These are phyloP conservation scores for Dasyurus viverrinus DNA, from an alignment of 2,113 vertebrate species.

Conservation along the genomic window DNA sequence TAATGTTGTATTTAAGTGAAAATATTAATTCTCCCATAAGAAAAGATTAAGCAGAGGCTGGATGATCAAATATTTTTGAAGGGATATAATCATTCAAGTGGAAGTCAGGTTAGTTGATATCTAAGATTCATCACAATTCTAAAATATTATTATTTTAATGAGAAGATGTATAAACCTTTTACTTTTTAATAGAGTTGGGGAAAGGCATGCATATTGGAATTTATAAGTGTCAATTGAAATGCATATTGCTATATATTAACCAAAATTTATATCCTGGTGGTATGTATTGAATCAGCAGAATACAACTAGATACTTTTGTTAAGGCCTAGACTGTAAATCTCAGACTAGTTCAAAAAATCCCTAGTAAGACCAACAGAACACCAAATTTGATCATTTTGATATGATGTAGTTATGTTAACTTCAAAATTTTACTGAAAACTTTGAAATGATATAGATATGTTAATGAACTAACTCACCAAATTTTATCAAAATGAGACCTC, in stretches of 20 bases:
- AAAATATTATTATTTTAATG: neutral
- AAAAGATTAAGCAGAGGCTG: neutral
- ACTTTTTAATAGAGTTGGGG: constrained; percentile 17
- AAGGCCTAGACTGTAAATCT: neutral
- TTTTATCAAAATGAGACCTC: neutral
- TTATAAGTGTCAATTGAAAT: constrained; percentile 6
- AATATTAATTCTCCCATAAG: neutral
- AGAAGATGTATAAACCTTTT: neutral
- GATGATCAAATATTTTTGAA: neutral
- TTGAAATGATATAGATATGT: neutral
- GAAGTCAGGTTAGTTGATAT: neutral
- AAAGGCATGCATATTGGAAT: neutral
- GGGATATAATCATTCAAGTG: neutral
- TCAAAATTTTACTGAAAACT: neutral
- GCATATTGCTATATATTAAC: neutral
- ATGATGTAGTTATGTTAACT: neutral
- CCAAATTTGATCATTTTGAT: neutral
- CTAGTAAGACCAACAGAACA: neutral
- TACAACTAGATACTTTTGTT: neutral
- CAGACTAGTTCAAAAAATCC: neutral
- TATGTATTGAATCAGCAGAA: neutral
- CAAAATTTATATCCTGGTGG: neutral
- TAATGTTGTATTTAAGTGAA: no score
- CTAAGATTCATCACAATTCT: constrained; percentile 13
- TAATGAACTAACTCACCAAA: neutral